Conservation (phyloP, 1,140 invertebrate genomes). For the Triops cancriformis region DNA sequence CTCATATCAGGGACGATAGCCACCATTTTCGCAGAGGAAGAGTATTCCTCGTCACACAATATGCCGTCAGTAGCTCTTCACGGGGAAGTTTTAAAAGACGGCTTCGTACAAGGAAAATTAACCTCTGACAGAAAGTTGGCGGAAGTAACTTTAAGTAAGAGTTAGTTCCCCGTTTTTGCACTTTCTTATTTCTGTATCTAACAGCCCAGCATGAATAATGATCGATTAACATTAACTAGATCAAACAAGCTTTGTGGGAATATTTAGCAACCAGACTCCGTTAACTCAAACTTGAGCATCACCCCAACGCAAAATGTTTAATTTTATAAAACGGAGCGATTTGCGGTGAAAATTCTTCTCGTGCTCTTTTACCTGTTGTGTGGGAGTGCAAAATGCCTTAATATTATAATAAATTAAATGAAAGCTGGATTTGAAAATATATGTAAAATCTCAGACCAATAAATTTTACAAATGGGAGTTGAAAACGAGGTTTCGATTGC, state of each 20-base stretch:
- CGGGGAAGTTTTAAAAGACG: neutral
- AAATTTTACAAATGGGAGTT: neutral
- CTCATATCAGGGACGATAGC: constrained; percentile 21
- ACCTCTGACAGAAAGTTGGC: neutral
- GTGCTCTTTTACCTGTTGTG: too few relatives aligned
- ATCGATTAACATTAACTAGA: neutral
- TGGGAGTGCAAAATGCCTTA: too few relatives aligned
- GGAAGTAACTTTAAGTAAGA: neutral
- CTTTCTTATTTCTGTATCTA: neutral
- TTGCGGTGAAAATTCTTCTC: too few relatives aligned
- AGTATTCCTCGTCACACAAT: constrained; percentile 16
- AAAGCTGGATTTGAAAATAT: too few relatives aligned
- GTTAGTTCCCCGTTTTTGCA: neutral
- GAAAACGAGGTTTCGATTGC: constrained; percentile 61
- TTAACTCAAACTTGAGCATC: too few relatives aligned
- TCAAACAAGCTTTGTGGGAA: neutral
- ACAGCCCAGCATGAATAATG: neutral
- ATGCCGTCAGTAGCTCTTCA: neutral
- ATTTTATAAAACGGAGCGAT: too few relatives aligned
- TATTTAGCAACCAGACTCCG: too few relatives aligned
- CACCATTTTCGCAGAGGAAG: constrained; percentile 26
- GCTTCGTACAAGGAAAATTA: neutral
- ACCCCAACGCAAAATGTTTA: too few relatives aligned
- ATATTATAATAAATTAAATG: too few relatives aligned
- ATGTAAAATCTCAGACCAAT: neutral